Evolutionary conservation across 1,140 invertebrate genomes (phyloP).

Genomic region (Drosophila lacertosa): DNA sequence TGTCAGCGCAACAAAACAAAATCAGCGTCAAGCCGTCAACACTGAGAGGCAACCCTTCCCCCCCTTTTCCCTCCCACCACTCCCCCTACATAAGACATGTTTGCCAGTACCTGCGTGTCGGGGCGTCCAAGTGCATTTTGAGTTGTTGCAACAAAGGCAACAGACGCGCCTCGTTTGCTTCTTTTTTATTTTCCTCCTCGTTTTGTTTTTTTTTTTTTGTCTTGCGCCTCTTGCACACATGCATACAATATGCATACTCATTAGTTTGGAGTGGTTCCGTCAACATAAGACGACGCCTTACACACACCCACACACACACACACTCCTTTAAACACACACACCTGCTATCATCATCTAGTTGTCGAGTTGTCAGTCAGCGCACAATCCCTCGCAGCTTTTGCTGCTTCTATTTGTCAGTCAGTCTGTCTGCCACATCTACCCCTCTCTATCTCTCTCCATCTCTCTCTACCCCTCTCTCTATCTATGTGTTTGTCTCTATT

Average conservation of each 20-base stretch:
- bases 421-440: conserved; percentile 22
- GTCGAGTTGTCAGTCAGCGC: conserved; percentile 44
- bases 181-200: no score
- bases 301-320: not conserved
- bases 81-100: conserved; percentile 35
- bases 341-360: conserved; percentile 13
- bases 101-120: conserved; percentile 23
- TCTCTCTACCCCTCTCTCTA: conserved; percentile 1
- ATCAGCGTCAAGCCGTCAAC: conserved; percentile 59
- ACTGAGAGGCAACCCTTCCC: not conserved
- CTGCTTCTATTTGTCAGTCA: conserved; percentile 57
- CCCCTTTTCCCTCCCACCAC: no score
- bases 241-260: conserved; percentile 81
- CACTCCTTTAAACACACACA: not conserved
- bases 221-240: conserved; percentile 38
- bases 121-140: conserved; percentile 68
- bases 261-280: conserved; percentile 82
- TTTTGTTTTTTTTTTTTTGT: conserved; percentile 2
- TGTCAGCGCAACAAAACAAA: conserved; percentile 71
- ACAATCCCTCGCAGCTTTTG: conserved; percentile 2
- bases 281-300: conserved; percentile 61
- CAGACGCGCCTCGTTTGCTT: conserved; percentile 13
- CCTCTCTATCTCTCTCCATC: not conserved
- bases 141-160: conserved; percentile 57
- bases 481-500: conserved; percentile 7